Base-by-base conservation (phyloP, 2,888 invertebrate species). In the Mesorhabditis spiculigera region DNA sequence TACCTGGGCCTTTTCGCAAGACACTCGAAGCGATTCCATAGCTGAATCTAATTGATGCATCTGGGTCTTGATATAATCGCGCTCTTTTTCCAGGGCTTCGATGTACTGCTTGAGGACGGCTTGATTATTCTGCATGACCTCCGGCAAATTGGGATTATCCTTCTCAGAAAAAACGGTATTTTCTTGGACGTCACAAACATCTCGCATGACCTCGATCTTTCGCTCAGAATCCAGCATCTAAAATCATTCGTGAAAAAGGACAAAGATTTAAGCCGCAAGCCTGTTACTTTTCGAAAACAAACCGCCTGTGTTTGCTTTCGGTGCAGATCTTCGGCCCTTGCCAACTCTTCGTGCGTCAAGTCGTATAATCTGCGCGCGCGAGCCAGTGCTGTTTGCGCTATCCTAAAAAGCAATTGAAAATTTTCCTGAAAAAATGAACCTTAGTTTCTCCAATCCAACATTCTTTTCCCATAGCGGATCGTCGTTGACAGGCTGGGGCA, bases 311-410 rank as follows among this genome's bases (percentile, higher is more conserved):
- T 61, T 43, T 45, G 61, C 16, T 43, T 43, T 10, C 73, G 71
- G 28, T 65, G 68, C 2, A 78, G 66, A 41, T 45, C 69, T n/a
- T 78, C 75, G 4, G 75, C 75, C 69, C 71, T 43, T 58, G 70
- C 69, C 45, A 65, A 67, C 69, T 73, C 73, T 10, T 67, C 70
- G 69, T 75, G 68, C 6, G 68, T 63, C 0, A 69, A 45, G 41
- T 77, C 77, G 61, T 64, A 74, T 8, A 77, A 50, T 16, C 70
- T 67, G 41, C 69, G 67, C 6, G 73, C 73, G 63, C 76, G 64
- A 13, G 73, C 76, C 28, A 72, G 71, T 3, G 71, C 68, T 63
- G 75, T 68, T 8, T 77, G 73, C 0, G 71, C 71, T 16, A 74
- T 71, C 41, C 77, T 50, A n/a, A 77, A 43, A 4, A 66, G 45